Base-by-base conservation (phyloP, 2,888 invertebrate species). In the Athalia cordata region DNA sequence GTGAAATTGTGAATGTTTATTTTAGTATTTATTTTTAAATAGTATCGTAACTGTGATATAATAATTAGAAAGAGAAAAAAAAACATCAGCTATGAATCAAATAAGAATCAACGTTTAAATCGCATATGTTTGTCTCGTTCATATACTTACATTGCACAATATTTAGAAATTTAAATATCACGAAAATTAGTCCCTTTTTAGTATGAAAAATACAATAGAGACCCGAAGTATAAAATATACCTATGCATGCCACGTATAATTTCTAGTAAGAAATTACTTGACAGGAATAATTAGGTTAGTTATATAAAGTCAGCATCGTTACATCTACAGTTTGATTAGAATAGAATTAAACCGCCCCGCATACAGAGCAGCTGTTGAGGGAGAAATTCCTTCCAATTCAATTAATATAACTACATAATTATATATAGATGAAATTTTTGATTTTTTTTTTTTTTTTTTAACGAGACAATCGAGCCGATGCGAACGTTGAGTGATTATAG, bases 401-500 rank as follows among this genome's bases (percentile, higher is more conserved):
- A 45, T 47, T n/a, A 11, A 9, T 47, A 0, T 47, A 6, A 65
- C 11, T 65, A n/a, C 55, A 55, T 8, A n/a, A 55, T 11, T 55
- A 8, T 11, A 55, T 55, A 55, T 55, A 55, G n/a, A 55, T 3
- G 8, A 11, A 8, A 55, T n/a, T n/a, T 55, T 7, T 11, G 15
- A 29, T 52, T 55, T 43, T 29, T n/a, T 5, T 11, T n/a, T 11
- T 5, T 11, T 5, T 11, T 66, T 68, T 52, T 52, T 13, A 59
- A 72, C 72, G 72, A 59, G 81, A 81, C 81, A 82, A 82, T 83
- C 83, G 83, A 82, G 80, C 81, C 82, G 81, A 83, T 82, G 80
- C 83, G 83, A 84, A 85, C 82, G 79, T 75, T 81, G 81, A 81
- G 78, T 15, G 52, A 64, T 52, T 52, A 80, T 70, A 76, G 81